phyloP scores from a whole-genome alignment of 2,113 vertebrate genomes.

The Jacana jacana region DNA sequence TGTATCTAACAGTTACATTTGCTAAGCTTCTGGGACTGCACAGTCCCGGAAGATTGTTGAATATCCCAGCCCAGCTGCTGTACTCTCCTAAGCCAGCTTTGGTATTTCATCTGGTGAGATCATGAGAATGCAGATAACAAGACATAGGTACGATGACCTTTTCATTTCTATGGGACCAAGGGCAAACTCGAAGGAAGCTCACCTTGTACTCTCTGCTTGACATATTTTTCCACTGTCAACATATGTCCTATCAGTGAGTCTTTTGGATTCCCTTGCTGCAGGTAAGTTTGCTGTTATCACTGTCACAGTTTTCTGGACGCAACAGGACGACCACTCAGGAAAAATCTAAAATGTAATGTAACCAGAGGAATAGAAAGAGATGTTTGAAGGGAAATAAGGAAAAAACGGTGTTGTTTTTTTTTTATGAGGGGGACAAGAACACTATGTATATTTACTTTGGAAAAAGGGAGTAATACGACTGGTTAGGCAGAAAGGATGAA shows the following conservation, averaged over 20 bases:
- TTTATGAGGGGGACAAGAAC: neutral
- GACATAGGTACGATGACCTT: accelerated
- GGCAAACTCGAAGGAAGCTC: neutral
- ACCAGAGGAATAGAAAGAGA: neutral
- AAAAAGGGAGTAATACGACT: neutral
- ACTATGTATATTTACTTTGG: neutral
- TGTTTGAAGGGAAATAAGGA: neutral
- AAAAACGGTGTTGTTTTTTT: neutral
- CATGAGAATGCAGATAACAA: neutral
- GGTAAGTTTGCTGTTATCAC: neutral
- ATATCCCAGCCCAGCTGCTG: neutral
- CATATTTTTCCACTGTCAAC: neutral
- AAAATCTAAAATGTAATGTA: neutral
- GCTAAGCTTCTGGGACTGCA: neutral
- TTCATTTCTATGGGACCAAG: accelerated
- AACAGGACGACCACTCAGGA: neutral
- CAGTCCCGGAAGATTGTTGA: neutral
- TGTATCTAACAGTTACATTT: neutral
- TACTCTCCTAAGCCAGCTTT: neutral
- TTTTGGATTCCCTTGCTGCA: neutral
- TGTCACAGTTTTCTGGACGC: neutral
- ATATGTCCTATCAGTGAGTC: neutral
- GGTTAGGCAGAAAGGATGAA: neutral
- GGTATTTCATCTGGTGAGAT: neutral
- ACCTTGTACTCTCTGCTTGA: neutral